Conservation (phyloP, 1,140 invertebrate genomes). For the Drosophila willistoni region DNA sequence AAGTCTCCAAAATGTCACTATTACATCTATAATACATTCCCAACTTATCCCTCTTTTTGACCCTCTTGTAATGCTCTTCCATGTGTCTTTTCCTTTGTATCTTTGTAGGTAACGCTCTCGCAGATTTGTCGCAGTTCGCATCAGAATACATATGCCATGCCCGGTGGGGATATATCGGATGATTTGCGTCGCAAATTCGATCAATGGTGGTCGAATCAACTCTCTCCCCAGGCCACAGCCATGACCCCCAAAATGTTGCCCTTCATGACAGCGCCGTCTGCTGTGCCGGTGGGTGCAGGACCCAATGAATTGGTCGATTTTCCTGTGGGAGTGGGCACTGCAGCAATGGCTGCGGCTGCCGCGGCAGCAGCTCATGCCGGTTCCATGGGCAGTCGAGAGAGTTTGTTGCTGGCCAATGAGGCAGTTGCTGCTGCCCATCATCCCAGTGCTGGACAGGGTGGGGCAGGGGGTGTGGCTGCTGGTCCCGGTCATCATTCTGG, state of each 20-base stretch:
- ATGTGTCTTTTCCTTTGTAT: neutral
- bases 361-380: constrained; percentile 84
- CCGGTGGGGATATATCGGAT: constrained; percentile 88
- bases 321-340: constrained; percentile 83
- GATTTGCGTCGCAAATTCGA: constrained; percentile 91
- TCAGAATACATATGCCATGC: constrained; percentile 84
- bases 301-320: constrained; percentile 82
- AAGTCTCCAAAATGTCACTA: too few species aligned
- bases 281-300: constrained; percentile 56
- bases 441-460: constrained; percentile 8
- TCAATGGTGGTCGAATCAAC: constrained; percentile 88
- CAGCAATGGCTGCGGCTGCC: constrained; percentile 72
- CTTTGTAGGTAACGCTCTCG: constrained; percentile 88
- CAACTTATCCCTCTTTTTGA: neutral
- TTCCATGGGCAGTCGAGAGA: constrained; percentile 78
- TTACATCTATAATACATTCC: too few species aligned
- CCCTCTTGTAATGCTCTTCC: too few species aligned
- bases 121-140: constrained; percentile 89
- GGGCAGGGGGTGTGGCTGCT: constrained; percentile 49
- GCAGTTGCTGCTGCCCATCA: constrained; percentile 42
- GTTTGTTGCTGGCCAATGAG: constrained; percentile 71
- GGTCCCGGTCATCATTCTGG: constrained; percentile 57
- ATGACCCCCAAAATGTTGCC: constrained; percentile 83
- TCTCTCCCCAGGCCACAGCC: constrained; percentile 84
- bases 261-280: constrained; percentile 72